These are phyloP conservation scores for Bombus huntii DNA, from an alignment of 1,140 invertebrate species.

Conservation along the genomic window DNA sequence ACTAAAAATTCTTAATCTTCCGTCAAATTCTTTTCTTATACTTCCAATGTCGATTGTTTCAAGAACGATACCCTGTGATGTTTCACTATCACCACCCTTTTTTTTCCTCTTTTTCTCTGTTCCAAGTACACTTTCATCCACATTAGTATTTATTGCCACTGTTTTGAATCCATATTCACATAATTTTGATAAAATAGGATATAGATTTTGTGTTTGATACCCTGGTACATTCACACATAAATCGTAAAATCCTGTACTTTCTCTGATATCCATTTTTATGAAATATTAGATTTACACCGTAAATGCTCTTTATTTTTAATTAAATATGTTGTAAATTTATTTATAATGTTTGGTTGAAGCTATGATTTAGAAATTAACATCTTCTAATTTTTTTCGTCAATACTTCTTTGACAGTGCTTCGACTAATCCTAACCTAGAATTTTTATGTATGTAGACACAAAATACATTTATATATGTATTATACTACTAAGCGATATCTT, in stretches of 20 bases:
- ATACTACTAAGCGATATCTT: too few relatives aligned
- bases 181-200: constrained; percentile 64
- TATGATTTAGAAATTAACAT: background rate
- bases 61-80: constrained; percentile 46
- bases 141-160: constrained; percentile 79
- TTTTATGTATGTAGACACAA: background rate
- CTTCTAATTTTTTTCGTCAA: too few relatives aligned
- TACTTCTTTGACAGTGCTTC: background rate
- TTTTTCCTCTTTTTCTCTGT: constrained; percentile 79
- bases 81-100: constrained; percentile 60
- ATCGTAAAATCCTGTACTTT: constrained; percentile 74
- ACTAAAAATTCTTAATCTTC: constrained; percentile 76
- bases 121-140: constrained; percentile 79
- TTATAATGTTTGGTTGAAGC: background rate
- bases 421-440: background rate
- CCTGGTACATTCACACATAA: constrained; percentile 71
- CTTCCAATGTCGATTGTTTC: constrained; percentile 69
- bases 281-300: background rate
- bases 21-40: constrained; percentile 71
- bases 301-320: background rate
- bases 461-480: background rate
- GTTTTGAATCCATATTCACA: constrained; percentile 79
- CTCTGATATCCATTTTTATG: constrained; percentile 50
- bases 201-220: constrained; percentile 51
- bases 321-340: background rate